These are phyloP conservation scores for Microtus oregoni DNA, from an alignment of 2,113 vertebrate species.

Conservation along the genomic window DNA sequence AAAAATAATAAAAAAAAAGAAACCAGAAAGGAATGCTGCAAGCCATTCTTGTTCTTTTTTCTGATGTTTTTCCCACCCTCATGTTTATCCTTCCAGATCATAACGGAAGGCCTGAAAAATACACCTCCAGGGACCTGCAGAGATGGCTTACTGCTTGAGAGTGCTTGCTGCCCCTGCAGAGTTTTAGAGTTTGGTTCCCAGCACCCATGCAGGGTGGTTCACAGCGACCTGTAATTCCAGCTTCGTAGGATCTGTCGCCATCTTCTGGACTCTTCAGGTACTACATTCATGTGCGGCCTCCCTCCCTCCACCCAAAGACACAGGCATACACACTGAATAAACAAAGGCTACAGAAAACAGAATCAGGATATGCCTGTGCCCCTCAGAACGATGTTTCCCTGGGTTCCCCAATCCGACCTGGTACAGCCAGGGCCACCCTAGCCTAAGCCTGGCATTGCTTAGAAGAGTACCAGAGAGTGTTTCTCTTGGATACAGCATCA, in stretches of 20 bases:
- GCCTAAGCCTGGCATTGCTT: neutral
- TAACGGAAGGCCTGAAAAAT: neutral
- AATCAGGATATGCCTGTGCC: neutral
- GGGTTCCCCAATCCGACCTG: neutral
- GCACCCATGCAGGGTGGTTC: neutral
- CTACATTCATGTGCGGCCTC: neutral
- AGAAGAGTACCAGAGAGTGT: conserved; percentile 2
- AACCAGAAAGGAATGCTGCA: neutral
- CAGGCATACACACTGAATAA: neutral
- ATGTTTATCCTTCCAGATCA: conserved; percentile 35
- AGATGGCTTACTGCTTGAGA: neutral
- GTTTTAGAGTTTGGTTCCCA: neutral
- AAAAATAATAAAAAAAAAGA: neutral
- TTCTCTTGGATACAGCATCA: conserved; percentile 25
- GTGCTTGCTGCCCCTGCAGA: neutral
- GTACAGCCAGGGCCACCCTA: neutral
- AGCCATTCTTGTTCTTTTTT: neutral
- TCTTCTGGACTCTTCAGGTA: neutral
- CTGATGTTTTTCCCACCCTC: neutral
- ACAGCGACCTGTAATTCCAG: neutral
- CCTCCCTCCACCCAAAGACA: too few relatives aligned
- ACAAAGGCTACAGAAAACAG: neutral
- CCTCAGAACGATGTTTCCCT: neutral
- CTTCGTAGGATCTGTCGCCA: too few relatives aligned
- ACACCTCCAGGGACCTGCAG: neutral